These are phyloP conservation scores for Leptarthrus brevirostris DNA, from an alignment of 2,888 invertebrate species.

Conservation along the genomic window DNA sequence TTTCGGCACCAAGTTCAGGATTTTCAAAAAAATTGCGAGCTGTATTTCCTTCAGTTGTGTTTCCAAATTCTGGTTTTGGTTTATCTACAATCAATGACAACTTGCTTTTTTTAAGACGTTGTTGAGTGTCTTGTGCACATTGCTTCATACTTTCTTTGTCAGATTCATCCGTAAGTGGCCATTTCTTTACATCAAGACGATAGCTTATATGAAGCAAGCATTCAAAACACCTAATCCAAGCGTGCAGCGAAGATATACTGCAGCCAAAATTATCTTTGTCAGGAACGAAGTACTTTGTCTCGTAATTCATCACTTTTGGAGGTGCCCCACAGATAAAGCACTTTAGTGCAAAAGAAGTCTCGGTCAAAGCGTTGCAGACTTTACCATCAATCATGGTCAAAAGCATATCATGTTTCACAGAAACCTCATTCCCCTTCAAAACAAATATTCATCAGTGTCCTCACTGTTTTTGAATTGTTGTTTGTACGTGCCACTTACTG, in stretches of 20 bases:
- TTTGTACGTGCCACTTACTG: no score
- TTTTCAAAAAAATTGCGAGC: background rate
- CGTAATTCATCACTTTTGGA: background rate
- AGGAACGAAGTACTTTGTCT: background rate
- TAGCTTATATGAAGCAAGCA: background rate
- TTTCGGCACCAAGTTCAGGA: background rate
- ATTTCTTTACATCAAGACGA: background rate
- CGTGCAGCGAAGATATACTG: background rate
- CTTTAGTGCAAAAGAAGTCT: background rate
- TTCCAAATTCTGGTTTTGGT: background rate
- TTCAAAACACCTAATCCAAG: background rate
- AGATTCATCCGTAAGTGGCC: background rate
- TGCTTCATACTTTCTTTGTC: background rate
- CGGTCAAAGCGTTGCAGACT: background rate
- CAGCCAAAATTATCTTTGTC: background rate
- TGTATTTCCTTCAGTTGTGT: background rate
- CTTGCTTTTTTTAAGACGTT: background rate
- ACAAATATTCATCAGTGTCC: no score
- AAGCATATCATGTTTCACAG: conserved; percentile 1
- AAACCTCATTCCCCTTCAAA: background rate
- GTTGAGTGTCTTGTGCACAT: no score
- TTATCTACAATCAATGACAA: background rate
- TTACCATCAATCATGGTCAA: background rate
- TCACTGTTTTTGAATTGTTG: no score
- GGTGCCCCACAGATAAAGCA: background rate